These are phyloP conservation scores for Leiothrix lutea DNA, from an alignment of 2,113 vertebrate genomes.

Conservation along the genomic window DNA sequence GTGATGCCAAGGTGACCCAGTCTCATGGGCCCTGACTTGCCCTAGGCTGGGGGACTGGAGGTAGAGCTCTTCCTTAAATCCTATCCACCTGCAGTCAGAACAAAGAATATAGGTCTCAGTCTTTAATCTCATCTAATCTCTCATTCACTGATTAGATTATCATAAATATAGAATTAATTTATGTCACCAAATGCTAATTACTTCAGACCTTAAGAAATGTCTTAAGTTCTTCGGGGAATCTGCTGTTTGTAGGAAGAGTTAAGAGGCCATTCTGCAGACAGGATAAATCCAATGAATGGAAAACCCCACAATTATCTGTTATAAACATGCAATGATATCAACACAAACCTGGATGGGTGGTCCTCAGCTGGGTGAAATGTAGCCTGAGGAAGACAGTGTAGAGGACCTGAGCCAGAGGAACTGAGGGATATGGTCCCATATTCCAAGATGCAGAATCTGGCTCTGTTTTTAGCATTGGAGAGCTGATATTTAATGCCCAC, in stretches of 20 bases:
- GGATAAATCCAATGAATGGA: not conserved
- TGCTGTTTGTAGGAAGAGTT: not conserved
- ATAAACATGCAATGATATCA: not conserved
- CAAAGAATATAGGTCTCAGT: not conserved
- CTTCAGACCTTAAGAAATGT: not conserved
- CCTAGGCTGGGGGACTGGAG: not conserved
- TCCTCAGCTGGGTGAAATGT: not conserved
- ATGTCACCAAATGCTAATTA: not conserved
- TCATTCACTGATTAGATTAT: not conserved
- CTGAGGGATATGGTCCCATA: not conserved
- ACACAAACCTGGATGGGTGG: not conserved
- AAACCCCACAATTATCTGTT: not conserved
- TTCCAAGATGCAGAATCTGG: not conserved
- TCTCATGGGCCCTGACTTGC: not conserved
- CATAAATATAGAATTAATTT: not conserved
- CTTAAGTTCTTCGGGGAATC: not conserved
- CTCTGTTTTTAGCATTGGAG: not conserved
- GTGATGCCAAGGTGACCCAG: not conserved
- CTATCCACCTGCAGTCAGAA: not conserved
- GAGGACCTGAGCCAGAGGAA: not conserved
- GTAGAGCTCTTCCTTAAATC: not conserved
- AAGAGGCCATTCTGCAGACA: not conserved
- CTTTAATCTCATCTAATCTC: not conserved
- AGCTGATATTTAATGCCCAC: not conserved
- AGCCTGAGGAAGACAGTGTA: rapidly evolving